Evolutionary conservation across 64 coral and sea anemone genomes (phyloP).

Genomic region (Actinia tenebrosa): DNA sequence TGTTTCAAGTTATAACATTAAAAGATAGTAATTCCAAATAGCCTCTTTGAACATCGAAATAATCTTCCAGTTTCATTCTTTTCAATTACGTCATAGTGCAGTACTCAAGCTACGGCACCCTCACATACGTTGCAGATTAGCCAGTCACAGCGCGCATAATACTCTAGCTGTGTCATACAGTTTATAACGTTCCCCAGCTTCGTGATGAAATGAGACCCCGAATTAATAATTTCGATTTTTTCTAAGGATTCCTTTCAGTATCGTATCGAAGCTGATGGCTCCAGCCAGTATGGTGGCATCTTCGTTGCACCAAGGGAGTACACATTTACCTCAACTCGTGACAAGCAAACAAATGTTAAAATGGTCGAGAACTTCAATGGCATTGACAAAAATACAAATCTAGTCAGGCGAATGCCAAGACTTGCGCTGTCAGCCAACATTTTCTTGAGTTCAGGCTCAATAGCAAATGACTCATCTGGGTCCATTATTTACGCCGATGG

Average conservation of each 20-base stretch:
- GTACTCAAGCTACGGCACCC: too few species aligned
- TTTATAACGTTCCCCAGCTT: too few species aligned
- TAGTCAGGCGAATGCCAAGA: constrained; percentile 66
- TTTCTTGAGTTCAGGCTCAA: constrained; percentile 41
- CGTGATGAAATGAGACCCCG: background rate
- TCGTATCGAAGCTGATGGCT: constrained; percentile 69
- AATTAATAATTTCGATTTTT: background rate
- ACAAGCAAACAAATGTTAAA: constrained; percentile 62
- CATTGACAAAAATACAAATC: constrained; percentile 31
- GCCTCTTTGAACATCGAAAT: too few species aligned
- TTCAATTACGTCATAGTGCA: too few species aligned
- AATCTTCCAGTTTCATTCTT: too few species aligned
- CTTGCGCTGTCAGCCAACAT: constrained; percentile 36
- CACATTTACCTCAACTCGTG: constrained; percentile 50
- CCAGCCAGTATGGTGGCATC: constrained; percentile 70
- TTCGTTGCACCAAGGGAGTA: constrained; percentile 53
- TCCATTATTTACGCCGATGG: constrained; percentile 48
- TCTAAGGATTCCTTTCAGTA: constrained; percentile 62
- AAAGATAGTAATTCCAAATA: too few species aligned
- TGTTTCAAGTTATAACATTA: too few species aligned
- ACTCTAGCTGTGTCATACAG: too few species aligned
- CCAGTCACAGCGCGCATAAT: too few species aligned
- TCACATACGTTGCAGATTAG: too few species aligned
- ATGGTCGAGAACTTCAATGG: constrained; percentile 59
- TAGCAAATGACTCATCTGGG: constrained; percentile 38